Percentiles rank a stretch among this genome's conserved stretches.
These are phyloP conservation scores for Trichosurus vulpecula DNA, from an alignment of 2,797 vertebrate genomes.

Conservation along the genomic window DNA sequence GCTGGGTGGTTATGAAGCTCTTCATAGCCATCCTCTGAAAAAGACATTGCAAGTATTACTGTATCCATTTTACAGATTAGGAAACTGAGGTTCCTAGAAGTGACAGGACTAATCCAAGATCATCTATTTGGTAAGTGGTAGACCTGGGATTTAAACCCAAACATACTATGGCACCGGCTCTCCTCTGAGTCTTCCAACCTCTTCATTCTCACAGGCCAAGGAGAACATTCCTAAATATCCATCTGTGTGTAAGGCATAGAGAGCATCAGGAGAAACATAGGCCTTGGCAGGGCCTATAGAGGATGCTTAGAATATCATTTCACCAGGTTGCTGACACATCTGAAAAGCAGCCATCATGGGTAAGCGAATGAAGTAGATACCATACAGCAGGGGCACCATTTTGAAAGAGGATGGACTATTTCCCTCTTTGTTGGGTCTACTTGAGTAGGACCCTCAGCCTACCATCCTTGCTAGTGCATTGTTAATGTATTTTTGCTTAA, in stretches of 20 bases:
- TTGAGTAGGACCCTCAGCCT: not conserved
- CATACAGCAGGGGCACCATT: not conserved
- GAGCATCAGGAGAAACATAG: not conserved
- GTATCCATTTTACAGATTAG: not conserved
- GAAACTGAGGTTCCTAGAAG: not conserved
- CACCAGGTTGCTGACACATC: not conserved
- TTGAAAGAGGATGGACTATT: not conserved
- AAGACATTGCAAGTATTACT: not conserved
- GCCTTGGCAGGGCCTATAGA: not conserved
- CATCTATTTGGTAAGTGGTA: not conserved
- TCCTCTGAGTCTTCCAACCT: not conserved
- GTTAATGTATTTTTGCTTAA: too few relatives aligned
- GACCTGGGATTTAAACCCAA: not conserved
- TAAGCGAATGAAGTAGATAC: not conserved
- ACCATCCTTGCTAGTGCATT: not conserved
- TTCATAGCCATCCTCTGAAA: constrained; percentile 33
- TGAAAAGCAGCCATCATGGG: not conserved
- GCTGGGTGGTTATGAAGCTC: not conserved
- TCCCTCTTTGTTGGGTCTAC: not conserved
- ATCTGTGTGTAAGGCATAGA: not conserved
- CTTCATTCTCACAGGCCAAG: not conserved
- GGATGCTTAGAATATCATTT: not conserved
- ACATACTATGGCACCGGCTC: not conserved
- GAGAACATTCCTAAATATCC: not conserved
- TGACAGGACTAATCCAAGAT: not conserved